These are phyloP conservation scores for Leptinotarsa defecta DNA, from an alignment of 1,140 invertebrate species.

Conservation along the genomic window DNA sequence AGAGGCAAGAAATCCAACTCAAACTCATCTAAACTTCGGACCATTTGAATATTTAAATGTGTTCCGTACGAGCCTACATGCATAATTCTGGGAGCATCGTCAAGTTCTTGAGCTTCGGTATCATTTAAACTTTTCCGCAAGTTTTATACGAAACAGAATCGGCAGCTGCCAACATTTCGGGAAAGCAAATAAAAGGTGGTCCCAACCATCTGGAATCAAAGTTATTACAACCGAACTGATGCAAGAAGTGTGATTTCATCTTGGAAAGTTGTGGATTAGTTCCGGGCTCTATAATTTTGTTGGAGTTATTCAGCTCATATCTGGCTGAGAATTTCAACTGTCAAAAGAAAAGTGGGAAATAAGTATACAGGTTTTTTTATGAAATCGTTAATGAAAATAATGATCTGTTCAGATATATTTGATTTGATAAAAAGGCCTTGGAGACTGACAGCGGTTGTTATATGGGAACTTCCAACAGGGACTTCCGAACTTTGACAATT, in stretches of 20 bases:
- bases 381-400: no score
- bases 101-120: constrained; percentile 16
- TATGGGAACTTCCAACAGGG: no score
- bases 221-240: constrained; percentile 13
- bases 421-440: no score
- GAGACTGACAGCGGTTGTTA: no score
- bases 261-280: constrained; percentile 17
- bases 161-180: constrained; percentile 1
- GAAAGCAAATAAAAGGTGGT: constrained; percentile 21
- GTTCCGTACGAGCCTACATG: constrained; percentile 8
- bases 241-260: constrained; percentile 15
- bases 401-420: no score
- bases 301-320: not conserved
- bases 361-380: no score
- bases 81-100: constrained; percentile 7
- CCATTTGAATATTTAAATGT: not conserved
- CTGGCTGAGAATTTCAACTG: not conserved
- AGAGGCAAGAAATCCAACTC: not conserved
- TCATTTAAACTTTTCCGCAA: constrained; percentile 18
- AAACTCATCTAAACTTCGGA: not conserved
- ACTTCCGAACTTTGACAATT: no score
- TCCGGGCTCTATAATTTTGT: not conserved
- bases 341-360: no score
- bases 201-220: constrained; percentile 14
- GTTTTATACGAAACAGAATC: constrained; percentile 24